A percentile compares a stretch with the other conserved stretches of the same genome.
These are phyloP conservation scores for Platysternon megacephalum DNA, from an alignment of 2,113 vertebrate genomes.

Conservation along the genomic window DNA sequence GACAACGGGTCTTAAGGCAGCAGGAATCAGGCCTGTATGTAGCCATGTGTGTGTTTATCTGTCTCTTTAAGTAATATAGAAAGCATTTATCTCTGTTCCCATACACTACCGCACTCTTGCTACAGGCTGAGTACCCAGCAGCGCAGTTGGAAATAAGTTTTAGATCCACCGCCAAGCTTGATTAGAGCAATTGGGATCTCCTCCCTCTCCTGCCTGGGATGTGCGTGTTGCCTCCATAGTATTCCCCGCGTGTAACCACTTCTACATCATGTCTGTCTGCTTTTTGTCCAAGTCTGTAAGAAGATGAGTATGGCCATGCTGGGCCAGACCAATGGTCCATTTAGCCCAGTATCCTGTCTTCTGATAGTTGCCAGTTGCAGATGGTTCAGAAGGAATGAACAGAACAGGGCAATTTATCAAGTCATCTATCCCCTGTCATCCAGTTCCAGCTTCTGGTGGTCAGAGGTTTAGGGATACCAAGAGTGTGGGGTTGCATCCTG, in stretches of 20 bases:
- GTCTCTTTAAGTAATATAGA: neutral
- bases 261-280: neutral
- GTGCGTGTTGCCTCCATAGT: accelerated
- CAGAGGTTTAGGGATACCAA: neutral
- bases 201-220: neutral
- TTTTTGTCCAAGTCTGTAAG: neutral
- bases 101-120: neutral
- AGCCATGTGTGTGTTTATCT: neutral
- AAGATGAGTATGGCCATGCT: neutral
- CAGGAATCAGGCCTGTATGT: conserved; percentile 79
- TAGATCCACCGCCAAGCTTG: neutral
- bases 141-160: neutral
- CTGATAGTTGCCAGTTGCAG: neutral
- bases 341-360: neutral
- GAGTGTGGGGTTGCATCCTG: neutral
- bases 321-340: neutral
- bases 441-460: neutral
- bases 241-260: accelerated
- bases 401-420: neutral
- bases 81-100: neutral
- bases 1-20: conserved; percentile 56
- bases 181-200: neutral
- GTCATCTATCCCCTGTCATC: neutral
- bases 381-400: neutral
- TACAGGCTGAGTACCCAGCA: neutral